phyloP scores from a whole-genome alignment of 2,797 vertebrate species.

The Pseudomugil tenellus region DNA sequence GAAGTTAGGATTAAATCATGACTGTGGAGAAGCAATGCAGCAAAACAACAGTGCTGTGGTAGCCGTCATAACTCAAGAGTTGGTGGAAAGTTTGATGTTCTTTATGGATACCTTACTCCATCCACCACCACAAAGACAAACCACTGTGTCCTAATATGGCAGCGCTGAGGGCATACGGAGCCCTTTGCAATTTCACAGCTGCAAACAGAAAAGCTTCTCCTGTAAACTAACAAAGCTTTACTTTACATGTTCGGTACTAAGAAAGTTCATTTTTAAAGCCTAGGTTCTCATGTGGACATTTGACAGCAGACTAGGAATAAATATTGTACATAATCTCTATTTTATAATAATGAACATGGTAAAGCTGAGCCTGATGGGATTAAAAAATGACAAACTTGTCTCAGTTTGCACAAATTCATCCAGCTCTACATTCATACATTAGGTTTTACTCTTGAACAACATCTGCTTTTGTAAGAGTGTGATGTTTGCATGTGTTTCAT shows the following conservation, averaged over 20 bases:
- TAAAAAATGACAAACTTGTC: no score
- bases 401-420: not conserved
- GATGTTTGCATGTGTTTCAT: slow-evolving; percentile 34
- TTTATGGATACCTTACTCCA: slow-evolving; percentile 72
- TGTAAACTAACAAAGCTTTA: slow-evolving; percentile 42
- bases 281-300: slow-evolving; percentile 13
- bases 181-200: slow-evolving; percentile 61
- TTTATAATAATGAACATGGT: not conserved
- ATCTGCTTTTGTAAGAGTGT: slow-evolving; percentile 7
- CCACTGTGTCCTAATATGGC: slow-evolving; percentile 70
- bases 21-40: slow-evolving; percentile 59
- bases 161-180: slow-evolving; percentile 60
- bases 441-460: slow-evolving; percentile 25
- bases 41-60: slow-evolving; percentile 62
- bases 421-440: not conserved
- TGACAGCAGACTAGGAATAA: no score
- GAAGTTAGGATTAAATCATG: slow-evolving; percentile 64
- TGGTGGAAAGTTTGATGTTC: slow-evolving; percentile 74
- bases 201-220: slow-evolving; percentile 59
- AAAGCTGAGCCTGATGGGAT: not conserved
- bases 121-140: slow-evolving; percentile 68
- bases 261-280: slow-evolving; percentile 23
- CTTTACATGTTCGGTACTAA: slow-evolving; percentile 29
- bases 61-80: slow-evolving; percentile 68
- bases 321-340: slow-evolving; percentile 8